A percentile compares a stretch with the other conserved stretches of the same genome.
phyloP scores from a whole-genome alignment of 2,797 vertebrate genomes.

The Tadarida brasiliensis region DNA sequence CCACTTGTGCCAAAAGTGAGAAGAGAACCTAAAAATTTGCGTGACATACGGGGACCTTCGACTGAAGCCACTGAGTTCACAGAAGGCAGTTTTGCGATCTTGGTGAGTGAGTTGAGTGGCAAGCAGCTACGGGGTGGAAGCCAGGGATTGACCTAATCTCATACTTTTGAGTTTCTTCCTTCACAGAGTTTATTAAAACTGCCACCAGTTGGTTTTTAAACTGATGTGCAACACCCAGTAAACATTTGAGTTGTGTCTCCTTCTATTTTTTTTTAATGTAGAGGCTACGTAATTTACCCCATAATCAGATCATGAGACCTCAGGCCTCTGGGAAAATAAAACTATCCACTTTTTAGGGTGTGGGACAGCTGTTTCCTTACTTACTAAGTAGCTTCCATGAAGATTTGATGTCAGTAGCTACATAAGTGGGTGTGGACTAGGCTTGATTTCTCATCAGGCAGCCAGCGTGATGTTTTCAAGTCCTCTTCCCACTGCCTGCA shows the following conservation, averaged over 20 bases:
- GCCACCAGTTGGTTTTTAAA: slow-evolving; percentile 27
- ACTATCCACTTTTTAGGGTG: neutral
- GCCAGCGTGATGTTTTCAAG: neutral
- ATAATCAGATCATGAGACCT: neutral
- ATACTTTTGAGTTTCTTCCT: neutral
- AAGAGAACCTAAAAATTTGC: slow-evolving; percentile 91
- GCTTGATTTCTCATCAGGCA: neutral
- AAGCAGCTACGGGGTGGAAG: neutral
- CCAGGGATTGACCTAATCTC: neutral
- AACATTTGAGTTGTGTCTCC: neutral
- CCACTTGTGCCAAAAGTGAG: slow-evolving; percentile 92
- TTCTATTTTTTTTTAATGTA: neutral
- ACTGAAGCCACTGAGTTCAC: slow-evolving; percentile 89
- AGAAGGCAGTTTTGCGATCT: slow-evolving; percentile 93
- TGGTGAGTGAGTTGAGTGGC: slow-evolving; percentile 88
- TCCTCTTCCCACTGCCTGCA: neutral
- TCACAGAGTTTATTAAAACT: neutral
- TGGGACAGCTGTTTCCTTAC: neutral
- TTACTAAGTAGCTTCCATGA: neutral
- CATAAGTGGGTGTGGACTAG: neutral
- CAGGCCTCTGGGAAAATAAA: neutral
- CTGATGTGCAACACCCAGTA: neutral
- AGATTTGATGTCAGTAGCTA: neutral
- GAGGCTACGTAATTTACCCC: neutral
- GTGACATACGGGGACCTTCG: slow-evolving; percentile 94